phyloP scores from a whole-genome alignment of 1,140 invertebrate species.

The Teleogryllus occipitalis region DNA sequence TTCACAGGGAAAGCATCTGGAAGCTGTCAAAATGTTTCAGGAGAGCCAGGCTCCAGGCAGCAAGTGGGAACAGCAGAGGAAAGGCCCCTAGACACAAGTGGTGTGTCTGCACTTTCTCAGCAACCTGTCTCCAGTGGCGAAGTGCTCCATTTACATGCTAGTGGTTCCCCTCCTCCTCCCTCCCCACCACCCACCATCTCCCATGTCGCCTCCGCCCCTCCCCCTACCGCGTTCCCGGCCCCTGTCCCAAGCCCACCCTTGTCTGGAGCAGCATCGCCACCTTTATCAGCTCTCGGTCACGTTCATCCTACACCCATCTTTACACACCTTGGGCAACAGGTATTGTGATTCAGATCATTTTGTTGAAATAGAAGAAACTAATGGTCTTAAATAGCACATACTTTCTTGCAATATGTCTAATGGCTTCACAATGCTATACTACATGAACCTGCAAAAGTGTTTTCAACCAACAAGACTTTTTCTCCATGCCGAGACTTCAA shows the following conservation, averaged over 20 bases:
- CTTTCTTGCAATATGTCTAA: too few relatives aligned
- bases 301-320: conserved; percentile 3
- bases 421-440: not conserved
- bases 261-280: conserved; percentile 4
- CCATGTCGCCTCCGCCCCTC: not conserved
- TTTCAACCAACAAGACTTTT: not conserved
- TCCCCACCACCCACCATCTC: not conserved
- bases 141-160: not conserved
- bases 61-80: not conserved
- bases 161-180: not conserved
- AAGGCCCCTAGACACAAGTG: not conserved
- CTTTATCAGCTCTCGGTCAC: not conserved
- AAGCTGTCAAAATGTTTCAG: not conserved
- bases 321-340: conserved; percentile 17
- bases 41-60: not conserved
- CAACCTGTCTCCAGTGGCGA: not conserved
- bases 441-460: not conserved
- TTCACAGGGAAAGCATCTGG: not conserved
- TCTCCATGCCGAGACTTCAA: not conserved
- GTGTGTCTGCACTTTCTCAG: not conserved
- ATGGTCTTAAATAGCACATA: too few relatives aligned
- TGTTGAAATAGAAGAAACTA: too few relatives aligned
- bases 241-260: not conserved
- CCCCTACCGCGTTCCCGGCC: not conserved
- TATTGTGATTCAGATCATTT: not conserved